Evolutionary conservation across 2,888 invertebrate species (phyloP), one percentile per base, ranked within the genome.

Genomic region (Synanthedon vespiformis): DNA sequence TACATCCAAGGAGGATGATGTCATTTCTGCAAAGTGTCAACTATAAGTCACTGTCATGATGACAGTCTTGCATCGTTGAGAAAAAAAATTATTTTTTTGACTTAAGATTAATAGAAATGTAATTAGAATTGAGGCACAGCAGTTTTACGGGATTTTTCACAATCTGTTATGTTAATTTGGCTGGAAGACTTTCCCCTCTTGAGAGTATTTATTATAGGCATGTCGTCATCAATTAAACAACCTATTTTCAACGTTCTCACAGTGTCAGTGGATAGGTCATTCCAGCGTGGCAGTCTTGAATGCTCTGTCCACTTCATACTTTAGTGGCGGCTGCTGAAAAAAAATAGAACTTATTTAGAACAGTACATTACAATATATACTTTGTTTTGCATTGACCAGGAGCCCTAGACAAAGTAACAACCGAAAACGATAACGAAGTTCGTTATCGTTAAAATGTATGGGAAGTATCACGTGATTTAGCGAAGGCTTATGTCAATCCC

Each of bases 281-380:
- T 63, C 70, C 71, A 74, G 68, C 66, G 58, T 58, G 63, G 68
- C 74, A 74, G 73, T 73, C 74, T 72, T 72, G 70, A 80, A 65
- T 71, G 64, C 70, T 76, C 67, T 65, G 70, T 72, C 77, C 73
- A 80, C 68, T 76, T 68, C 44, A 63, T 72, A 67, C 64, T 59
- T 70, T 87, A 87, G 64, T 87, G 87, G 83, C 87, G 87, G 86
- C 87, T 87, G 80, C 74, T 78, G 80, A 34, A 67, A 74, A 61
- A 54, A 62, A 53, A 18, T 48, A 48, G 4, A 34, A 34, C 34
- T 10, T 22, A 22, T 8, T 34, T 34, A 34, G 34, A 34, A 34
- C 34, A 34, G 34, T 34, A 34, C 34, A 5, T n/a, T n/a, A n/a
- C n/a, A n/a, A n/a, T n/a, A n/a, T 34, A 34, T 5, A 34, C 10